Percentiles rank a stretch among this genome's conserved stretches.
phyloP scores from a whole-genome alignment of 1,140 invertebrate genomes.

The Macrobrachium nipponense region DNA sequence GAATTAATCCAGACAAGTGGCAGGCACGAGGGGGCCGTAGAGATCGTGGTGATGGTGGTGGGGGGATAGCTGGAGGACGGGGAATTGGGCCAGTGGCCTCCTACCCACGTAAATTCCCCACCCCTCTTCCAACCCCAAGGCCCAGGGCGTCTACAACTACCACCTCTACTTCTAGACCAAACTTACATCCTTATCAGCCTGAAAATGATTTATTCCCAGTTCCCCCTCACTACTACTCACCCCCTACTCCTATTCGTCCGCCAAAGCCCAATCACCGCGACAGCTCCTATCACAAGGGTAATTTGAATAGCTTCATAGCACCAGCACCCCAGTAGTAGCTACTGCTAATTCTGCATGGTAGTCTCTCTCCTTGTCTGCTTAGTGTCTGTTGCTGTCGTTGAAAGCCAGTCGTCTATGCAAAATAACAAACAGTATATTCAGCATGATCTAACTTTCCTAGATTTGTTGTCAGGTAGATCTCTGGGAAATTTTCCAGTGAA shows the following conservation, averaged over 20 bases:
- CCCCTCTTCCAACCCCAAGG: not conserved
- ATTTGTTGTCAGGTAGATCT: too few relatives aligned
- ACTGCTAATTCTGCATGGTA: not conserved
- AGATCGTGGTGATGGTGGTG: slow-evolving; percentile 41
- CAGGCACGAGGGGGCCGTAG: slow-evolving; percentile 46
- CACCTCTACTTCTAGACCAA: slow-evolving; percentile 22
- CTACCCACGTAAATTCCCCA: slow-evolving; percentile 7
- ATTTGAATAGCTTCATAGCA: slow-evolving; percentile 13
- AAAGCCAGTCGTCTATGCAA: too few relatives aligned
- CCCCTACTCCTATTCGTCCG: slow-evolving; percentile 34
- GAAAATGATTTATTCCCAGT: not conserved
- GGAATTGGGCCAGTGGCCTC: slow-evolving; percentile 17
- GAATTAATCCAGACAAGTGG: slow-evolving; percentile 52
- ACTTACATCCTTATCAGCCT: slow-evolving; percentile 8
- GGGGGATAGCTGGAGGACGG: slow-evolving; percentile 21
- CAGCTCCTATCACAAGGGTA: slow-evolving; percentile 58
- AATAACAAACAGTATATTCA: too few relatives aligned
- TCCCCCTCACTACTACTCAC: slow-evolving; percentile 34
- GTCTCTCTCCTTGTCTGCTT: not conserved
- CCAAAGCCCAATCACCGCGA: slow-evolving; percentile 53
- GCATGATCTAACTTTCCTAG: too few relatives aligned
- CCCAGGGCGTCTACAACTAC: slow-evolving; percentile 33
- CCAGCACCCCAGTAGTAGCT: slow-evolving; percentile 9
- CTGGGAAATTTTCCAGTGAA: too few relatives aligned
- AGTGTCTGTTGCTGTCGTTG: too few relatives aligned